These are phyloP conservation scores for Salarias fasciatus DNA, from an alignment of 2,797 vertebrate species.

Conservation along the genomic window DNA sequence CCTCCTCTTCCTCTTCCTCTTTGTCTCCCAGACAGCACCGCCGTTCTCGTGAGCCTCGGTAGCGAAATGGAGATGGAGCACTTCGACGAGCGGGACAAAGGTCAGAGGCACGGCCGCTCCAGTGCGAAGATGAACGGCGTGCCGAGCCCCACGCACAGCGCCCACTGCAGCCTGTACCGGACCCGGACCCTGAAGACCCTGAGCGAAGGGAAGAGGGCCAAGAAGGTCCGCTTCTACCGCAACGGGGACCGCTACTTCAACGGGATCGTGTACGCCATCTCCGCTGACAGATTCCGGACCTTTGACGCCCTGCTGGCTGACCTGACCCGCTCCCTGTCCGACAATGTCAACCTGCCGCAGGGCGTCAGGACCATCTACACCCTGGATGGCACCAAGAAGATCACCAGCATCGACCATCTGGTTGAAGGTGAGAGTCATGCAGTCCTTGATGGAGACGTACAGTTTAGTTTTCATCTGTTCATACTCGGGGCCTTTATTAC, in stretches of 20 bases:
- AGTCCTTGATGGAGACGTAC: too few species aligned
- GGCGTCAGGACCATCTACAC: slow-evolving; percentile 96
- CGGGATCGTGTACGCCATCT: slow-evolving; percentile 96
- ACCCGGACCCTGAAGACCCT: slow-evolving; percentile 95
- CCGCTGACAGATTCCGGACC: slow-evolving; percentile 92
- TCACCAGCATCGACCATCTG: slow-evolving; percentile 89
- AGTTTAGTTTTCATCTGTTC: too few species aligned
- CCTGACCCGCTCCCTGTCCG: slow-evolving; percentile 94
- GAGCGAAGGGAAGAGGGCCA: slow-evolving; percentile 94
- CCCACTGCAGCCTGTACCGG: slow-evolving; percentile 96
- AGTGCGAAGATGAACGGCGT: slow-evolving; percentile 90
- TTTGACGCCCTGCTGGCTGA: slow-evolving; percentile 97
- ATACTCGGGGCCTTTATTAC: too few species aligned
- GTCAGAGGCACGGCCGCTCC: slow-evolving; percentile 82
- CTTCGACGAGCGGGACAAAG: slow-evolving; percentile 93
- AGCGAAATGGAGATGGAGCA: slow-evolving; percentile 93
- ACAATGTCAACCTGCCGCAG: slow-evolving; percentile 97
- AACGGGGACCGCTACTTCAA: slow-evolving; percentile 98
- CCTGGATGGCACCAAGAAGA: slow-evolving; percentile 91
- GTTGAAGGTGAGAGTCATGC: slow-evolving; percentile 91
- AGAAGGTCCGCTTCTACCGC: slow-evolving; percentile 97
- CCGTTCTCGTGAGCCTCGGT: slow-evolving; percentile 63
- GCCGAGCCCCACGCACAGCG: slow-evolving; percentile 94
- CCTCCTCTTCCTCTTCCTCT: neutral
- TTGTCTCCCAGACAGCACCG: slow-evolving; percentile 64